Percentiles rank a stretch among this genome's conserved stretches.
Evolutionary conservation across 2,797 vertebrate genomes (phyloP).

Genomic region (Valencia hispanica): DNA sequence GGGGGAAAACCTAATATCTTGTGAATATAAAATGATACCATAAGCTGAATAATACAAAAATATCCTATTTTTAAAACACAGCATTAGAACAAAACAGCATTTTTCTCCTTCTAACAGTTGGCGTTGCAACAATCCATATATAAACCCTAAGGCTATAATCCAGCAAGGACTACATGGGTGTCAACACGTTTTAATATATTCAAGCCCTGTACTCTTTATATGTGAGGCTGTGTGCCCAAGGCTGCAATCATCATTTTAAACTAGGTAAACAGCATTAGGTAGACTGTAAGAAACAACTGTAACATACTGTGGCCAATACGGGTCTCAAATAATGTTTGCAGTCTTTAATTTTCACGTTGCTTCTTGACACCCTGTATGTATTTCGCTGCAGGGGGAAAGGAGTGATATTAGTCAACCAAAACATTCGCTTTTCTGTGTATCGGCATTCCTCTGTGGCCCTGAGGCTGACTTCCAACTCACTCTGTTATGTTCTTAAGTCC

Average conservation of each 20-base stretch:
- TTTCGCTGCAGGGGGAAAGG: conserved; percentile 34
- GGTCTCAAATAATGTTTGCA: conserved; percentile 11
- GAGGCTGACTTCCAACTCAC: conserved; percentile 53
- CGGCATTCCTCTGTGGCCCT: conserved; percentile 55
- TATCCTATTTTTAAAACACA: background rate
- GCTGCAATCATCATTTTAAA: conserved; percentile 40
- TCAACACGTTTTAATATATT: conserved; percentile 27
- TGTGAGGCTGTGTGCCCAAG: conserved; percentile 26
- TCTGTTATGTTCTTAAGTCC: conserved; percentile 69
- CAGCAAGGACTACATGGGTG: conserved; percentile 15
- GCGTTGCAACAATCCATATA: conserved; percentile 7
- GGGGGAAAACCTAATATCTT: background rate
- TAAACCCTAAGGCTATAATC: conserved; percentile 18
- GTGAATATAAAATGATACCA: background rate
- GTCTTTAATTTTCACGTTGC: conserved; percentile 33
- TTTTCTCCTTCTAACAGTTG: background rate
- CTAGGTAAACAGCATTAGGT: conserved; percentile 31
- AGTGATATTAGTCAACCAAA: conserved; percentile 48
- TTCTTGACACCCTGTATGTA: conserved; percentile 51
- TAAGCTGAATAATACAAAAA: background rate
- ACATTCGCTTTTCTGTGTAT: conserved; percentile 49
- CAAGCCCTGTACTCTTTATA: conserved; percentile 12
- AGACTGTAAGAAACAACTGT: conserved; percentile 15
- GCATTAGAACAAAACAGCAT: background rate
- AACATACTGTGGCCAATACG: background rate